These are phyloP conservation scores for Trichacis sp. DNA, from an alignment of 2,888 invertebrate species.

Conservation along the genomic window DNA sequence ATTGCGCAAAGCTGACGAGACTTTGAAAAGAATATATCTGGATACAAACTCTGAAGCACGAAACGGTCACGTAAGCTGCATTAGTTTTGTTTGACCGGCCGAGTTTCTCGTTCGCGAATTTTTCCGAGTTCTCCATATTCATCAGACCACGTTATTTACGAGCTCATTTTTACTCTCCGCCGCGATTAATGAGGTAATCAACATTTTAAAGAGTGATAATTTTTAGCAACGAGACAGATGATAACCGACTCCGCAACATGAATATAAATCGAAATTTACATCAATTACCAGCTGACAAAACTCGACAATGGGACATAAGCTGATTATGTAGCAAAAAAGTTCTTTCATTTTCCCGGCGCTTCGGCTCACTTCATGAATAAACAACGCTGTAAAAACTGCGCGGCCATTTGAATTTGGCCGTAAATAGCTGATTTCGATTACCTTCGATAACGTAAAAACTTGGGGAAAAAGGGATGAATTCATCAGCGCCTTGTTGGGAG, in stretches of 20 bases:
- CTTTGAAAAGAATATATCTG: slow-evolving; percentile 2
- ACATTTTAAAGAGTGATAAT: slow-evolving; percentile 9
- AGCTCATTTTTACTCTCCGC: not conserved
- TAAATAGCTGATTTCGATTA: too few relatives aligned
- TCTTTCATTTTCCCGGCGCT: not conserved
- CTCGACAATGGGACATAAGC: not conserved
- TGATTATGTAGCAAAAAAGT: not conserved
- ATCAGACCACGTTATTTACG: slow-evolving; percentile 19
- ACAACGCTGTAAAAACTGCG: not conserved
- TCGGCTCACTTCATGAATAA: not conserved
- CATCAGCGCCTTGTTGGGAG: too few relatives aligned
- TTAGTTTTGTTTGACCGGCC: slow-evolving; percentile 40
- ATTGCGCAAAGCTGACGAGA: not conserved
- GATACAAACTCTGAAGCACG: not conserved
- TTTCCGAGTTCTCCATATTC: slow-evolving; percentile 28
- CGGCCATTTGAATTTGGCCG: too few relatives aligned
- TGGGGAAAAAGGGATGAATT: too few relatives aligned
- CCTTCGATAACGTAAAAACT: too few relatives aligned
- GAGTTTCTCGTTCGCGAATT: slow-evolving; percentile 30
- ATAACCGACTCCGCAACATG: not conserved
- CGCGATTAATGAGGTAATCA: slow-evolving; percentile 4
- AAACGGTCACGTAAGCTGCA: slow-evolving; percentile 36
- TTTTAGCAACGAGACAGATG: too few relatives aligned
- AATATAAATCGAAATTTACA: not conserved
- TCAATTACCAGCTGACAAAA: not conserved